A percentile compares a stretch with the other conserved stretches of the same genome.
These are phyloP conservation scores for Drosophila simulans DNA, from an alignment of 1,140 invertebrate genomes.

Conservation along the genomic window DNA sequence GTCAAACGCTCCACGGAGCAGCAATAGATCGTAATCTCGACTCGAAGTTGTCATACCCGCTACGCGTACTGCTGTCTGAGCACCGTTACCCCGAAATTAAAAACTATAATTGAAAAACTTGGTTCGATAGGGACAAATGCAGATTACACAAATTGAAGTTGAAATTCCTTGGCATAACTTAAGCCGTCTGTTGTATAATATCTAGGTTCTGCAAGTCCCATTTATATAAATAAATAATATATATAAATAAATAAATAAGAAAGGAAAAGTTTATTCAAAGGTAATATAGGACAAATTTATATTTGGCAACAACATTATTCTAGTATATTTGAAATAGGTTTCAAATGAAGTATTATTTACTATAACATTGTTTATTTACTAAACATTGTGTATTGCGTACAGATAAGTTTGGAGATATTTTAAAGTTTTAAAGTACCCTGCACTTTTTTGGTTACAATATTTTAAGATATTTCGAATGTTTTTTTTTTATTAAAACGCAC, in stretches of 20 bases:
- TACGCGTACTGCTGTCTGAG: slow-evolving; percentile 6
- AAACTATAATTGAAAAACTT: slow-evolving; percentile 18
- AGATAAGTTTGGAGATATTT: too few relatives aligned
- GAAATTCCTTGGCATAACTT: background rate
- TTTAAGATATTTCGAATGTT: background rate
- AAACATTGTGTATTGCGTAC: too few relatives aligned
- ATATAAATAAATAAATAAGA: too few relatives aligned
- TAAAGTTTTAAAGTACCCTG: background rate
- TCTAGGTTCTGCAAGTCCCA: background rate
- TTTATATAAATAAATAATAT: too few relatives aligned
- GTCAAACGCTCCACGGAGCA: slow-evolving; percentile 52
- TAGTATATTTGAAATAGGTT: too few relatives aligned
- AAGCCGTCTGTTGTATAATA: background rate
- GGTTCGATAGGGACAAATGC: background rate
- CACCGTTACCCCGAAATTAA: slow-evolving; percentile 11
- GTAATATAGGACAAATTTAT: too few relatives aligned
- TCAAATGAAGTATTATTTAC: too few relatives aligned
- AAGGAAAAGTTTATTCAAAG: background rate
- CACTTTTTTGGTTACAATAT: background rate
- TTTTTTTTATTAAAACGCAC: too few relatives aligned
- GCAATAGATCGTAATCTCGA: slow-evolving; percentile 36
- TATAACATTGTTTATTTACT: too few relatives aligned
- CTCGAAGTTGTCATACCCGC: slow-evolving; percentile 33
- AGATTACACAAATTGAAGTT: slow-evolving; percentile 2
- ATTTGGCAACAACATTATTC: too few relatives aligned